Evolutionary conservation across 2,888 invertebrate species (phyloP).

Genomic region (Lithosia quadra): DNA sequence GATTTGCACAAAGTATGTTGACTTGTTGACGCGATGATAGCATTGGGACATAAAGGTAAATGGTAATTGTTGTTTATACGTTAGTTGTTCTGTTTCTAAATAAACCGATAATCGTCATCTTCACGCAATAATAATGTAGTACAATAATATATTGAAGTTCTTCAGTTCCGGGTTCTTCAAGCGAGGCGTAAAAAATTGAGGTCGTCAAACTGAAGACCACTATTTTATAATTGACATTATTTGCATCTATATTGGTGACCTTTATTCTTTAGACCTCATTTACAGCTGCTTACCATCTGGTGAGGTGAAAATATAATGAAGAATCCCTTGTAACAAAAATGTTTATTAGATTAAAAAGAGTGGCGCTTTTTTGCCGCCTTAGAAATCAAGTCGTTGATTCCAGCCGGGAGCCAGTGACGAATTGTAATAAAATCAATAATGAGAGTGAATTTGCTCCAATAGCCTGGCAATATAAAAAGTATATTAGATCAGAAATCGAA

Average conservation of each 20-base stretch:
- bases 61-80: neutral
- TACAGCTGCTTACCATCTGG: neutral
- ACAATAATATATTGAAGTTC: too few species aligned
- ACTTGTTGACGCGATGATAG: slow-evolving; percentile 15
- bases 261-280: neutral
- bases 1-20: slow-evolving; percentile 24
- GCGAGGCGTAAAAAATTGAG: neutral
- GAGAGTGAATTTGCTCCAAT: neutral
- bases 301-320: neutral
- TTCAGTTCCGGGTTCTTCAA: too few species aligned
- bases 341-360: neutral
- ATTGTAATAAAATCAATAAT: neutral
- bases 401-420: neutral
- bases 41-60: slow-evolving; percentile 4
- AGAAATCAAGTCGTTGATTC: neutral
- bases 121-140: too few species aligned
- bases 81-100: neutral
- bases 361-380: neutral
- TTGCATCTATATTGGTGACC: neutral
- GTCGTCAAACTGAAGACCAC: neutral
- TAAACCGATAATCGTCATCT: too few species aligned
- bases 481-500: neutral
- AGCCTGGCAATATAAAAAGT: neutral
- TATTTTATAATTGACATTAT: neutral
- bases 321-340: neutral